Evolutionary conservation across 2,888 invertebrate genomes (phyloP).

Genomic region (Phaonia tiefii): DNA sequence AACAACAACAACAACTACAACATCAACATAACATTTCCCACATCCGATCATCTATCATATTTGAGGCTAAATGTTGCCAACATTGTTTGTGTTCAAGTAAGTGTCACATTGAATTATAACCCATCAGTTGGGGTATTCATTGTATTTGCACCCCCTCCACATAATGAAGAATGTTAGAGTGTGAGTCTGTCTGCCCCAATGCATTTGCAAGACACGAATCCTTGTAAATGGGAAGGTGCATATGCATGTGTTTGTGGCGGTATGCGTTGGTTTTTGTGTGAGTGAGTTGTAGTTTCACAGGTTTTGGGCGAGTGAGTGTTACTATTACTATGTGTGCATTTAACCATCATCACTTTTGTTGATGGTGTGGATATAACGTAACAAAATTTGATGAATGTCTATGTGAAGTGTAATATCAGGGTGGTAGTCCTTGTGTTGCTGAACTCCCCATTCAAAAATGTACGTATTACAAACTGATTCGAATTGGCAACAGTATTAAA

Average conservation of each 20-base stretch:
- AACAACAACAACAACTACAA: conserved; percentile 47
- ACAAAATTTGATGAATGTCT: conserved; percentile 61
- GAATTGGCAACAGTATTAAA: no score
- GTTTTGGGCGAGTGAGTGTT: no score
- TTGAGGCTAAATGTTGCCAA: conserved; percentile 66
- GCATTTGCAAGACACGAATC: background rate
- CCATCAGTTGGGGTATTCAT: background rate
- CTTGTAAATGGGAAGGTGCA: no score
- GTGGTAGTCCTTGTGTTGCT: no score
- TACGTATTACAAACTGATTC: no score
- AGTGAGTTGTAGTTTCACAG: no score
- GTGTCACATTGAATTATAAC: conserved; percentile 55
- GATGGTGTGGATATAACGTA: conserved; percentile 57
- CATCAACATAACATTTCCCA: conserved; percentile 43
- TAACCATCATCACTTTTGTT: conserved; percentile 59
- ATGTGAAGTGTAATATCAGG: conserved; percentile 10
- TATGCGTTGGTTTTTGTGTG: background rate
- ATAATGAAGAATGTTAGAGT: background rate
- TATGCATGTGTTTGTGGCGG: no score
- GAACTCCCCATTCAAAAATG: no score
- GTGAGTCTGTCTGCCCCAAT: background rate
- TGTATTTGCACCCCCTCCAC: background rate
- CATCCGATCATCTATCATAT: conserved; percentile 66
- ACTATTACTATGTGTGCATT: conserved; percentile 18
- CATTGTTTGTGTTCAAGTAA: conserved; percentile 65